These are phyloP conservation scores for Centropus unirufus DNA, from an alignment of 2,113 vertebrate species.

Conservation along the genomic window DNA sequence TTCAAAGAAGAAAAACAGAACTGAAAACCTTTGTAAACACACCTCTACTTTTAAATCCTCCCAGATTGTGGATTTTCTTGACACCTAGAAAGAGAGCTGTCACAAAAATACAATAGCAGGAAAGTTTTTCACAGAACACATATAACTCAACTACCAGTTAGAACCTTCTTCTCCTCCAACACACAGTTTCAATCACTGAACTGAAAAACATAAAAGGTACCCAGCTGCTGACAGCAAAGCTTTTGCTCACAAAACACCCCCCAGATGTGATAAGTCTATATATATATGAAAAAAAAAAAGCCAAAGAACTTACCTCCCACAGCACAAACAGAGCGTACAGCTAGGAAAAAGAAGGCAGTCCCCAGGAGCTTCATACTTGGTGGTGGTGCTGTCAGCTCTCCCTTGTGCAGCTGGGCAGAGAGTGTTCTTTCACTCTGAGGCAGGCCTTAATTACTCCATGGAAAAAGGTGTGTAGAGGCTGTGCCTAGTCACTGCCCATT, in stretches of 20 bases:
- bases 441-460: conserved; percentile 69
- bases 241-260: neutral
- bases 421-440: conserved; percentile 39
- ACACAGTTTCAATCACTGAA: neutral
- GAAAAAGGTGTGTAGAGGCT: conserved; percentile 74
- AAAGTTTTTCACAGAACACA: neutral
- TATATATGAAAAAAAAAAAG: neutral
- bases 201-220: neutral
- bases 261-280: neutral
- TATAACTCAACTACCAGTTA: neutral
- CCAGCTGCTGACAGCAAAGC: neutral
- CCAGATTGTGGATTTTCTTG: neutral
- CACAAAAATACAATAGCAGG: conserved; percentile 19
- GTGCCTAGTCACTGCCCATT: conserved; percentile 71
- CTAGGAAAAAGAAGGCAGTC: conserved; percentile 44
- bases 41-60: neutral
- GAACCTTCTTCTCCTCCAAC: neutral
- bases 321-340: conserved; percentile 3
- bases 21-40: conserved; percentile 10
- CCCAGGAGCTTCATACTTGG: conserved; percentile 67
- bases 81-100: conserved; percentile 8
- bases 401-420: conserved; percentile 35
- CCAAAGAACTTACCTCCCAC: conserved; percentile 63
- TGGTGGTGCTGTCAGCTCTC: neutral
- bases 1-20: neutral